Percentiles rank a stretch among this genome's conserved stretches.
These are phyloP conservation scores for Drosophila nr. perissopoda DNA, from an alignment of 2,888 invertebrate genomes.

Conservation along the genomic window DNA sequence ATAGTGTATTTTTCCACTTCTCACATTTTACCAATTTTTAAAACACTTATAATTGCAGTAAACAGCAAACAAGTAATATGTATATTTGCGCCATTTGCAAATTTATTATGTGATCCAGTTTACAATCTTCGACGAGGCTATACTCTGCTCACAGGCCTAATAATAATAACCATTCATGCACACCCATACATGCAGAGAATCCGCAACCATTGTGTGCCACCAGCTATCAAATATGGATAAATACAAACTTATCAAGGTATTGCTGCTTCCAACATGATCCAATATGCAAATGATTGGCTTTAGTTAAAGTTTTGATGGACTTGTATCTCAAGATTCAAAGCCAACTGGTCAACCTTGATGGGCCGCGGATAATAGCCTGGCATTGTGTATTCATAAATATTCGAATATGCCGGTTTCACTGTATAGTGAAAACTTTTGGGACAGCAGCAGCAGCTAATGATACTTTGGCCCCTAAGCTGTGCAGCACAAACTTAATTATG, in stretches of 20 bases:
- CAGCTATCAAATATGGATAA: too few relatives aligned
- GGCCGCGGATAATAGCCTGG: slow-evolving; percentile 30
- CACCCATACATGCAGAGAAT: not conserved
- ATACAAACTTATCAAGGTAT: not conserved
- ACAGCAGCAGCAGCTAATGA: slow-evolving; percentile 35
- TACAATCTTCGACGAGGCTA: not conserved
- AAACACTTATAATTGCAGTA: not conserved
- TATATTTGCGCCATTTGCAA: not conserved
- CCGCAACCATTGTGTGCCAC: not conserved
- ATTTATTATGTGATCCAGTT: not conserved
- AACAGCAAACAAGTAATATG: not conserved
- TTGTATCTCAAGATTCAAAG: not conserved
- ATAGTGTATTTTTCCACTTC: not conserved
- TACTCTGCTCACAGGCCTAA: not conserved
- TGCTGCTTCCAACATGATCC: not conserved
- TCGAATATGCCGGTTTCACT: slow-evolving; percentile 16
- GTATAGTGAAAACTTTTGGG: slow-evolving; percentile 27
- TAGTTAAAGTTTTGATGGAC: slow-evolving; percentile 13
- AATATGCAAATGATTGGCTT: slow-evolving; percentile 35
- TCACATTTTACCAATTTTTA: not conserved
- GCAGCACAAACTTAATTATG: slow-evolving; percentile 77
- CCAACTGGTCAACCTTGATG: slow-evolving; percentile 46
- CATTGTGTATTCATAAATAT: slow-evolving; percentile 45
- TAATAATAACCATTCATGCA: not conserved
- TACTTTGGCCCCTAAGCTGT: slow-evolving; percentile 48